Base-by-base conservation (phyloP, 1,140 invertebrate genomes). In the Vanessa tameamea region DNA sequence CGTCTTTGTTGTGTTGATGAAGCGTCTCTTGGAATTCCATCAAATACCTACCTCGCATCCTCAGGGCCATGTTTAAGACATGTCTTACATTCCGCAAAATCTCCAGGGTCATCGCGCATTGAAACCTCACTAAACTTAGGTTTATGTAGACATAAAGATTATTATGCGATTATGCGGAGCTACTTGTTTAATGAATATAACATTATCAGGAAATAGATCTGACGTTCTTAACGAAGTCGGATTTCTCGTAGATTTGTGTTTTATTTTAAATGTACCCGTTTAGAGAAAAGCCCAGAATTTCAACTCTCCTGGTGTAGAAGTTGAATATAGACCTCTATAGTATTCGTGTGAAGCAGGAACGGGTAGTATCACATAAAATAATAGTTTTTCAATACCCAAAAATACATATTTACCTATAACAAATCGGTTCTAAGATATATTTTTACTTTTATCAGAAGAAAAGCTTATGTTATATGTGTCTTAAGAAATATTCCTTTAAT, bases 31-130 rank as follows among this genome's bases (percentile, higher is more conserved):
- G 57, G 57, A 61, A 61, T 61, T 61, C 57, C 57, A 37, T 61
- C 11, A 15, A 26, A 69, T 69, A 16, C 53, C 66, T 69, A 5
- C 12, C 14, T 69, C 16, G 31, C 23, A 53, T 68, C 16, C 12
- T 47, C 53, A 47, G 31, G 51, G 37, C 37, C 66, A 47, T 65
- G 14, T 47, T 65, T 48, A 15, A 47, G 31, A 12, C n/a, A 57
- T 57, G 37, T 65, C 53, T 47, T n/a, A 67, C 26, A 67, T 67
- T 53, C 65, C 12, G 53, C 65, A 26, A 53, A 37, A 67, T 67
- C 26, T 67, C 50, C 50, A 67, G 11, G 65, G 65, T 67, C 65
- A 67, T 67, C 65, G 23, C 55, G 55, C 11, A 55, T 20, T 16
- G 9, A 20, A 59, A 59, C 55, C 11, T 59, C 23, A 51, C 48